These are phyloP conservation scores for Phodopus roborovskii DNA, from an alignment of 2,113 vertebrate genomes.

Conservation along the genomic window DNA sequence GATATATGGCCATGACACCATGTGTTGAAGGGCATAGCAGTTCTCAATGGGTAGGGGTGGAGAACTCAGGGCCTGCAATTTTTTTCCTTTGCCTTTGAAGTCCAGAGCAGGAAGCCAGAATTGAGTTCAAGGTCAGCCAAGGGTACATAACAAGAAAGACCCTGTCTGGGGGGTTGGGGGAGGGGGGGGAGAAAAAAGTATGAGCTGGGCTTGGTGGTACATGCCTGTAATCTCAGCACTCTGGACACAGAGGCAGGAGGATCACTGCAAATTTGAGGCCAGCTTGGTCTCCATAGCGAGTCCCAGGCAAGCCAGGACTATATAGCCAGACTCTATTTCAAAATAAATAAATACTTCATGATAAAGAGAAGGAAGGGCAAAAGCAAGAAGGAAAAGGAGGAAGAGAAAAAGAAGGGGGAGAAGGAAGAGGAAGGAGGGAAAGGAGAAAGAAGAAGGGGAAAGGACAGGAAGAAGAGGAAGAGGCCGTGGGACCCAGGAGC, in stretches of 20 bases:
- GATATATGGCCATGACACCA: fast-evolving
- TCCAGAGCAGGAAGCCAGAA: background rate
- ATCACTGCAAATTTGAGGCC: background rate
- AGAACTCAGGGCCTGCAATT: background rate
- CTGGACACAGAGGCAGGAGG: background rate
- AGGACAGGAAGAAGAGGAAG: background rate
- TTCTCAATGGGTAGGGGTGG: background rate
- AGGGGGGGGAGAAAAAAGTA: background rate
- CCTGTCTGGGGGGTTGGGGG: no score
- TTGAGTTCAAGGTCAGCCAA: background rate
- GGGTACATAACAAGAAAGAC: background rate
- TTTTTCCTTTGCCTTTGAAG: conserved; percentile 3
- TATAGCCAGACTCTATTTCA: background rate
- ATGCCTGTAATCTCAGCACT: background rate
- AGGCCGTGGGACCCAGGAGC: no score
- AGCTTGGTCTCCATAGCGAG: background rate
- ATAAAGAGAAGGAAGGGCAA: background rate
- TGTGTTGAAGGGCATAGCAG: background rate
- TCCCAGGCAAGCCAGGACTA: background rate
- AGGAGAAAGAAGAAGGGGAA: no score
- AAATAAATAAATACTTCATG: background rate
- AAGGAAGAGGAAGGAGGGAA: background rate
- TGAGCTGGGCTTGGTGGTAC: background rate
- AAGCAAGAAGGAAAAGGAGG: background rate
- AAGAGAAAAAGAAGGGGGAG: background rate